Conservation (phyloP, 1,140 invertebrate species). For the Rhagoletis zephyria region DNA sequence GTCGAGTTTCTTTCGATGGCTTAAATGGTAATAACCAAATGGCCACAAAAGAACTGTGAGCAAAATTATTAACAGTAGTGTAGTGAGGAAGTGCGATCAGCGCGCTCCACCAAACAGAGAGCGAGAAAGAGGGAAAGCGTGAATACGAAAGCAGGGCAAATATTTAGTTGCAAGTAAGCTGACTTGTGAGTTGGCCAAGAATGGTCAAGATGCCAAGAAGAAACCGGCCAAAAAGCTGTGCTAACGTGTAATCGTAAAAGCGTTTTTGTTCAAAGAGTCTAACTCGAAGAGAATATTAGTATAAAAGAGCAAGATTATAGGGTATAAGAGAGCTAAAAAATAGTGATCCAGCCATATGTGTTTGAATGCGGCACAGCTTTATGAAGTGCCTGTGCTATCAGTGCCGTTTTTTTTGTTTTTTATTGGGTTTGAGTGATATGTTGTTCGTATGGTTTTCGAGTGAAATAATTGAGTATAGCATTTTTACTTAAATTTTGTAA, state of each 20-base stretch:
- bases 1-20: background rate
- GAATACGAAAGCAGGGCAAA: background rate
- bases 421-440: constrained; percentile 26
- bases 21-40: constrained; percentile 15
- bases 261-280: background rate
- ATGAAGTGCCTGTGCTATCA: background rate
- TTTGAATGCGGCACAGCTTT: background rate
- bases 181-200: background rate
- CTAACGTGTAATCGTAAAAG: background rate
- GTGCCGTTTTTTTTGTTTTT: background rate
- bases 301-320: background rate
- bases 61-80: background rate
- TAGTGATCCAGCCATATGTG: background rate
- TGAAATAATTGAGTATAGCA: background rate
- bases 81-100: background rate
- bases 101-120: background rate
- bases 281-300: background rate
- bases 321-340: background rate
- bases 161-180: background rate
- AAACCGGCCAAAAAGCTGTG: background rate
- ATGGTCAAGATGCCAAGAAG: constrained; percentile 30
- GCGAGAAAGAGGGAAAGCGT: too few relatives aligned
- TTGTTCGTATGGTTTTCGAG: background rate
- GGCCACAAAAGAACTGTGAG: constrained; percentile 8
- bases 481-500: too few relatives aligned